Base-by-base conservation (phyloP, 2,797 vertebrate species). In the Garrulus glandarius region DNA sequence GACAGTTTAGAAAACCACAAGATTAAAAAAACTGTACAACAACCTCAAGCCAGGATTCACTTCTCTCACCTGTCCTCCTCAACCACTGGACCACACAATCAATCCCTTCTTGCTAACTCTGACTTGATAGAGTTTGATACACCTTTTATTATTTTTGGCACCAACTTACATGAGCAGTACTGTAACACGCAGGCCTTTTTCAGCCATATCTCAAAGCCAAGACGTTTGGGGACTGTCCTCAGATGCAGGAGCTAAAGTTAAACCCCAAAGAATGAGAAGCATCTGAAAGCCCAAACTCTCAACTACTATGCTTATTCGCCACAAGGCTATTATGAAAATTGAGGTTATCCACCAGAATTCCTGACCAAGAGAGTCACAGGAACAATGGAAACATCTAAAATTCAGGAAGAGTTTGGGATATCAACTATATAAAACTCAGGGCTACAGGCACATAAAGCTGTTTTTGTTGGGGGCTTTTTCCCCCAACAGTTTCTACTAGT, bases 391-490 rank as follows among this genome's bases (percentile, higher is more conserved):
- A 46, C 14, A 84, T n/a, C 27, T 79, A 64, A 91, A 87, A 78
- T 18, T 22, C 46, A 78, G 16, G 18, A 29, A 26, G 11, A 69
- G 13, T 74, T 27, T 70, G 41, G 5, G 17, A 24, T 32, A 63
- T 3, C 6, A 86, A 59, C 23, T 16, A 41, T 3, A 37, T 8
- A 63, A 59, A 74, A 80, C 6, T 57, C 70, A 61, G 13, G 16
- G 15, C 20, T 56, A 41, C 0, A 37, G 11, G 22, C 21, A 81
- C 5, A 39, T 6, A 47, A 32, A 80, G 21, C 11, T 22, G 15
- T 14, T 77, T 34, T 30, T 24, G 17, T 4, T 46, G 15, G 18
- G 2, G 1, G 1, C 21, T 43, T 8, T 27, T 13, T 17, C 9
- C 3, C 41, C 19, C 22, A 84, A 30, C 15, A 43, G 56, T 16